Evolutionary conservation across 1,140 invertebrate genomes (phyloP).

Genomic region (Aphidius ervi): DNA sequence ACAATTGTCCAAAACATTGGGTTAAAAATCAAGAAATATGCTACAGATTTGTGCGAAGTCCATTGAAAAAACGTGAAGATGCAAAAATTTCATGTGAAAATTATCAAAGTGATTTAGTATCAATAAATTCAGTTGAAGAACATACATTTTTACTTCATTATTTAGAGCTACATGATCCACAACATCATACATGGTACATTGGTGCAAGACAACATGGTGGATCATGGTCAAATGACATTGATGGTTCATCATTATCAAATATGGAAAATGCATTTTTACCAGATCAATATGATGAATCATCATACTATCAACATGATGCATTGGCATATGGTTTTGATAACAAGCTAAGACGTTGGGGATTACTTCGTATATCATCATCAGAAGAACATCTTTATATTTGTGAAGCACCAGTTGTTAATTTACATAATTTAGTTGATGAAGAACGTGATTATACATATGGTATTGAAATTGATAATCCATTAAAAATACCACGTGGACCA

Average conservation of each 20-base stretch:
- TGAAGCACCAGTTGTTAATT: slow-evolving; percentile 67
- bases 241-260: slow-evolving; percentile 69
- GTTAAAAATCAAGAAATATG: slow-evolving; percentile 70
- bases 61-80: slow-evolving; percentile 70
- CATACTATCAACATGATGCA: slow-evolving; percentile 52
- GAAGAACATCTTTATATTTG: slow-evolving; percentile 82
- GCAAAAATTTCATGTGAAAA: slow-evolving; percentile 76
- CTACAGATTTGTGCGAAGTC: slow-evolving; percentile 85
- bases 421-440: slow-evolving; percentile 69
- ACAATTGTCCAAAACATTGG: slow-evolving; percentile 80
- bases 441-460: slow-evolving; percentile 82
- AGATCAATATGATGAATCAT: slow-evolving; percentile 49
- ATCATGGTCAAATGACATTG: slow-evolving; percentile 80
- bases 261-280: slow-evolving; percentile 81
- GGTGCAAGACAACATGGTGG: slow-evolving; percentile 68
- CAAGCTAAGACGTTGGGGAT: slow-evolving; percentile 73
- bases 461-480: slow-evolving; percentile 67
- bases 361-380: slow-evolving; percentile 72
- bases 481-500: slow-evolving; percentile 79
- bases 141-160: slow-evolving; percentile 80
- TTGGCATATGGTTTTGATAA: slow-evolving; percentile 68
- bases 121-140: slow-evolving; percentile 77
- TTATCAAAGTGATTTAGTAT: slow-evolving; percentile 75
- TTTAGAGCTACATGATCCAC: slow-evolving; percentile 75
- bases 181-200: slow-evolving; percentile 83